Evolutionary conservation across 1,140 invertebrate genomes (phyloP).

Genomic region (Trypoxylus dichotomus): DNA sequence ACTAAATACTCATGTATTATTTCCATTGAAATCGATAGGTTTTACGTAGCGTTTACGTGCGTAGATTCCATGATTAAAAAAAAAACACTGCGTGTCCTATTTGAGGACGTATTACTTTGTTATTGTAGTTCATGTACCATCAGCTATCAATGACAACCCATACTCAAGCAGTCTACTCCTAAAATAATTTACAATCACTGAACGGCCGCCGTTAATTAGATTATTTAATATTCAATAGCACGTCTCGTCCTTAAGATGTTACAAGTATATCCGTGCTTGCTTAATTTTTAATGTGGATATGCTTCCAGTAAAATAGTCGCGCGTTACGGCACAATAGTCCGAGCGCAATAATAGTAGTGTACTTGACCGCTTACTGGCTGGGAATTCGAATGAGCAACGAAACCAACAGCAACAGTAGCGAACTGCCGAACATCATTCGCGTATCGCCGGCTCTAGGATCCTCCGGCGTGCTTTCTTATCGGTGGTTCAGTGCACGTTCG

Average conservation of each 20-base stretch:
- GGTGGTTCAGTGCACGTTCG: background rate
- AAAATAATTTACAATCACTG: background rate
- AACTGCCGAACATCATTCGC: background rate
- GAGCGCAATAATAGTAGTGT: background rate
- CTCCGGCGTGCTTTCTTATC: background rate
- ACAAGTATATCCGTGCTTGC: background rate
- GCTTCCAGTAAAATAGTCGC: background rate
- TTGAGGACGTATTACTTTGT: too few relatives aligned
- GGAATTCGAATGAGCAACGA: background rate
- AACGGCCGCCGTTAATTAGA: background rate
- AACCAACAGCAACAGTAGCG: background rate
- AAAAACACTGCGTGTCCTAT: too few relatives aligned
- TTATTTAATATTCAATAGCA: background rate
- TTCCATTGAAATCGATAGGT: too few relatives aligned
- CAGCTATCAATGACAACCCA: too few relatives aligned
- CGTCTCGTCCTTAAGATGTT: constrained; percentile 1
- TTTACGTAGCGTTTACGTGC: too few relatives aligned
- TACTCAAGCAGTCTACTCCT: background rate
- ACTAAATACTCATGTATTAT: too few relatives aligned
- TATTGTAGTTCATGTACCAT: too few relatives aligned
- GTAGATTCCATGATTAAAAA: too few relatives aligned
- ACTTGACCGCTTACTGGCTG: background rate
- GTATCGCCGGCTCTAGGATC: background rate
- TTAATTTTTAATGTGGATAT: background rate
- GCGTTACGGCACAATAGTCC: background rate